Evolutionary conservation across 2,113 vertebrate genomes (phyloP).

Genomic region (Suricata suricatta): DNA sequence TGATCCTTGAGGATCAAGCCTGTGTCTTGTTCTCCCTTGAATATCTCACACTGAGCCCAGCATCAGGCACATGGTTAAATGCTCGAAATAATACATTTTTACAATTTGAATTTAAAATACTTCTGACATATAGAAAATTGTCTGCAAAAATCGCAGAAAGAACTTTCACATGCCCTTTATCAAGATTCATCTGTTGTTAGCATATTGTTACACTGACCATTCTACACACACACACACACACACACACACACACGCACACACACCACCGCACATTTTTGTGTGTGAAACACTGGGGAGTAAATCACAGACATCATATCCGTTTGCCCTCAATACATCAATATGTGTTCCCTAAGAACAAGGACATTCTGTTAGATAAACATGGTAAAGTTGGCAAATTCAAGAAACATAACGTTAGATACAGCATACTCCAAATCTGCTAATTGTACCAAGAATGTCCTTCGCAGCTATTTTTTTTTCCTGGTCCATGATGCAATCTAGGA

Average conservation of each 20-base stretch:
- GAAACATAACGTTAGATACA: neutral
- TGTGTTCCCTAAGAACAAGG: slow-evolving; percentile 29
- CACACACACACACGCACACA: too few relatives aligned
- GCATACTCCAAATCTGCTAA: neutral
- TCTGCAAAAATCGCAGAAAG: neutral
- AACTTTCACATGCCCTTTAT: neutral
- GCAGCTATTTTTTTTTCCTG: neutral
- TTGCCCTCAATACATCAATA: neutral
- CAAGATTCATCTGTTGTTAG: neutral
- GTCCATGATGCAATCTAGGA: neutral
- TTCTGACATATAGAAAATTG: neutral
- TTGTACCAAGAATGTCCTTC: neutral
- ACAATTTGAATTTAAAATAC: slow-evolving; percentile 11
- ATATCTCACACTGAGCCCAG: neutral
- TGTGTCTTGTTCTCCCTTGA: neutral
- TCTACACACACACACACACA: neutral
- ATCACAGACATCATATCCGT: neutral
- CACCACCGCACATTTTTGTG: neutral
- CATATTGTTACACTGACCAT: neutral
- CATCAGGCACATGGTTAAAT: neutral
- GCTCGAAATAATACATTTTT: neutral
- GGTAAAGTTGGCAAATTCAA: neutral
- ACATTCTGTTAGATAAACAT: neutral
- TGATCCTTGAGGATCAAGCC: neutral
- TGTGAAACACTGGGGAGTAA: neutral